phyloP scores from a whole-genome alignment of 2,888 invertebrate species.

The Limnephilus rhombicus region DNA sequence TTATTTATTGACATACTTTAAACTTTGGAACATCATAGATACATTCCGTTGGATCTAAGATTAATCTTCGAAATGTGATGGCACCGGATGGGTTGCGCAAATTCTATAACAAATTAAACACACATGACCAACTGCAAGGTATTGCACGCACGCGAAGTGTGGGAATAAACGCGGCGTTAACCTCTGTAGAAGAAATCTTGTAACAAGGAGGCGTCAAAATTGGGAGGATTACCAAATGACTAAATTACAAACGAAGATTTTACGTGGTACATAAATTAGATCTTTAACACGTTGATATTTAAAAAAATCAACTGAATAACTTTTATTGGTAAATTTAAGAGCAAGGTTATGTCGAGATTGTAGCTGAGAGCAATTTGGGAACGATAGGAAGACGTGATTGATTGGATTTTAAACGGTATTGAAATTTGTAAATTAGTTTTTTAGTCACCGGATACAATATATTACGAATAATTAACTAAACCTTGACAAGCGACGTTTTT shows the following conservation, averaged over 20 bases:
- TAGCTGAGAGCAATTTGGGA: not conserved
- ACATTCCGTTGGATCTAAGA: slow-evolving; percentile 18
- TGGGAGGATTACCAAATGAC: slow-evolving; percentile 19
- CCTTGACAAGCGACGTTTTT: not conserved
- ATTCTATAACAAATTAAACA: not conserved
- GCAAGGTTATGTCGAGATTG: not conserved
- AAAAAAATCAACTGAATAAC: not conserved
- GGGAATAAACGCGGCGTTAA: slow-evolving; percentile 46
- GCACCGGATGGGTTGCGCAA: slow-evolving; percentile 33
- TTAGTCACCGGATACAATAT: not conserved
- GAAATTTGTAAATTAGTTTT: not conserved
- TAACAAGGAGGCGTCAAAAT: slow-evolving; percentile 21
- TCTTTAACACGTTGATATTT: not conserved
- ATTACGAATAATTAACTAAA: not conserved
- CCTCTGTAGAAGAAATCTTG: slow-evolving; percentile 50
- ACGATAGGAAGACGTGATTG: not conserved
- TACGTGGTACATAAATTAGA: not conserved
- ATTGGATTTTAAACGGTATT: not conserved
- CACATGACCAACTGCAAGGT: not conserved
- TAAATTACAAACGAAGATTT: not conserved
- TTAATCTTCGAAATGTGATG: not conserved
- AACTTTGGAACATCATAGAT: not conserved
- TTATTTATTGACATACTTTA: slow-evolving; percentile 11
- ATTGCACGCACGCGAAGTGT: slow-evolving; percentile 20
- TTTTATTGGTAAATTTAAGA: not conserved